These are phyloP conservation scores for Eupristina koningsbergeri DNA, from an alignment of 1,140 invertebrate species.

Conservation along the genomic window DNA sequence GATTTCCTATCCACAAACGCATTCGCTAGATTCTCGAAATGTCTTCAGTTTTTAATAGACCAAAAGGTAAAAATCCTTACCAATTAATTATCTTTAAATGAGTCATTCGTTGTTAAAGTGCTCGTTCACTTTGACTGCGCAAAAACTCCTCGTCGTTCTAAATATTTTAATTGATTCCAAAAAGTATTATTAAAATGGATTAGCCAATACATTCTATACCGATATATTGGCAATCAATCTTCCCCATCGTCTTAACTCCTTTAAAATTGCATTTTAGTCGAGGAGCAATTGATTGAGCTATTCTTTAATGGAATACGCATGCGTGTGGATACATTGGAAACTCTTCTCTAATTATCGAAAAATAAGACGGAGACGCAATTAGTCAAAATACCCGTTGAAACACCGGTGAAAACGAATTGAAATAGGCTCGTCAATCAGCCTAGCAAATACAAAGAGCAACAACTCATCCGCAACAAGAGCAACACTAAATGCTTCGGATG, in stretches of 20 bases:
- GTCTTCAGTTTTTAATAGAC: too few species aligned
- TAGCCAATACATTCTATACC: neutral
- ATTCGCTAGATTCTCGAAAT: too few species aligned
- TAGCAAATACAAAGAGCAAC: neutral
- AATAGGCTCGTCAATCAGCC: neutral
- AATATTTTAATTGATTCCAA: neutral
- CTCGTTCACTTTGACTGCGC: too few species aligned
- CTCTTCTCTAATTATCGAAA: neutral
- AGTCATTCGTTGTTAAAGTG: too few species aligned
- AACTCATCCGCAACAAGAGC: too few species aligned
- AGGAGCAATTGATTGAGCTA: neutral
- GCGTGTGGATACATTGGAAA: neutral
- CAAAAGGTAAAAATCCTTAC: too few species aligned
- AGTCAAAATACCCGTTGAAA: neutral
- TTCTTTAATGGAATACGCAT: too few species aligned
- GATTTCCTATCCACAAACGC: too few species aligned
- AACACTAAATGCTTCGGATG: too few species aligned
- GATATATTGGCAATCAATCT: neutral
- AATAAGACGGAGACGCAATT: neutral
- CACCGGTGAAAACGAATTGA: neutral
- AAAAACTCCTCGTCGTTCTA: neutral
- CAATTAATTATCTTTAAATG: too few species aligned
- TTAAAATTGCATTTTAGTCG: neutral
- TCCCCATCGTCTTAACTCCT: neutral
- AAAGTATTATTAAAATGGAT: neutral